phyloP scores from a whole-genome alignment of 2,888 invertebrate genomes.

The Notocelia uddmanniana region DNA sequence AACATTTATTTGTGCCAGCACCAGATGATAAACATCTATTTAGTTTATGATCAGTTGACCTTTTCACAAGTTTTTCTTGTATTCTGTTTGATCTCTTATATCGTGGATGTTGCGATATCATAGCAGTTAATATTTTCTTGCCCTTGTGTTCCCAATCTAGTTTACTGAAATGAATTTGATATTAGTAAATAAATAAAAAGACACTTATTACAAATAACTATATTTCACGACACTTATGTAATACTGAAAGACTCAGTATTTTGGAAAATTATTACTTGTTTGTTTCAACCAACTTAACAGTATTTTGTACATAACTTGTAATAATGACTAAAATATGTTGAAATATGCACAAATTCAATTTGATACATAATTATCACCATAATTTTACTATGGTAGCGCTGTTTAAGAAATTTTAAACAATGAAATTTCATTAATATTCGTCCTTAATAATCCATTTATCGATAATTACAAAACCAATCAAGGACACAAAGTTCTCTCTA shows the following conservation, averaged over 20 bases:
- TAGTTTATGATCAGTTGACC: neutral
- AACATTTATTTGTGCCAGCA: neutral
- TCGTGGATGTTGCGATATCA: conserved; percentile 69
- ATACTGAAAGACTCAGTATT: neutral
- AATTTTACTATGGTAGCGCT: neutral
- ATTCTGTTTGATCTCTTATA: conserved; percentile 64
- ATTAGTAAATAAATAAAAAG: neutral
- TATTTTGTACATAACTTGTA: neutral
- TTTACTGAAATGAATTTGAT: conserved; percentile 61
- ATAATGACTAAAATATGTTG: neutral
- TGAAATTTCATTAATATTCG: neutral
- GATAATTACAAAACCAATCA: neutral
- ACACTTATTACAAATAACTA: neutral
- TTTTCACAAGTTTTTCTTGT: conserved; percentile 59
- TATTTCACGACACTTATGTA: too few species aligned
- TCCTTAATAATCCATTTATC: neutral
- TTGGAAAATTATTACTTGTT: too few species aligned
- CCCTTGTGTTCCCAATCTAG: conserved; percentile 82
- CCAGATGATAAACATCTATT: neutral
- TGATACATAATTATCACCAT: neutral
- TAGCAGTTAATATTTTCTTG: conserved; percentile 69
- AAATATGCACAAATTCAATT: neutral
- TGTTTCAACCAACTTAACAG: neutral
- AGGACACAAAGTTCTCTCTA: neutral
- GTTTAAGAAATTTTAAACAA: neutral